Percentiles rank a stretch among this genome's conserved stretches.
These are phyloP conservation scores for Agrilus biguttatus DNA, from an alignment of 2,888 invertebrate species.

Conservation along the genomic window DNA sequence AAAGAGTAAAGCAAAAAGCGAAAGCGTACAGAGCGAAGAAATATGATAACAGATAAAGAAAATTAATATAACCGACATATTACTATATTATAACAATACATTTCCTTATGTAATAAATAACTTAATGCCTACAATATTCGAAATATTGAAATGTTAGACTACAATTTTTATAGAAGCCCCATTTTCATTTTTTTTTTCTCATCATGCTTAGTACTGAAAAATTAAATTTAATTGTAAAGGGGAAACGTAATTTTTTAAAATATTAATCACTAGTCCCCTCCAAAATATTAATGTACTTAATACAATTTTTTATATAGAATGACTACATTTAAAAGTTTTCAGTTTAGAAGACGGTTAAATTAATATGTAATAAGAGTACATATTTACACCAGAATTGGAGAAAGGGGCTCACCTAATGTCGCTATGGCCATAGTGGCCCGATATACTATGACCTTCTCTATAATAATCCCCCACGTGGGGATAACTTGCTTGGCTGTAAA, in stretches of 20 bases:
- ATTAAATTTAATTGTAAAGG: no score
- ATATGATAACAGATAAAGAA: background rate
- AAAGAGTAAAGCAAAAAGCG: constrained; percentile 11
- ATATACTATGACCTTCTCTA: constrained; percentile 29
- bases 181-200: no score
- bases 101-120: background rate
- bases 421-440: constrained; percentile 30
- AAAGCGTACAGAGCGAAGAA: constrained; percentile 16
- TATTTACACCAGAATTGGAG: background rate
- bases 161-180: no score
- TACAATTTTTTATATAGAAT: no score
- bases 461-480: constrained; percentile 26
- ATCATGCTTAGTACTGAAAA: no score
- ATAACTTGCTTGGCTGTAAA: constrained; percentile 30
- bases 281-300: no score
- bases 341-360: no score
- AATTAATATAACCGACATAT: no score
- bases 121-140: background rate
- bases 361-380: background rate
- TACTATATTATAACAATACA: no score
- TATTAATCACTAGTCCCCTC: no score
- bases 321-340: background rate
- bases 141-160: constrained; percentile 3
- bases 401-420: constrained; percentile 29
- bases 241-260: no score